These are phyloP conservation scores for Adelphocoris suturalis DNA, from an alignment of 2,888 invertebrate genomes.

Conservation along the genomic window DNA sequence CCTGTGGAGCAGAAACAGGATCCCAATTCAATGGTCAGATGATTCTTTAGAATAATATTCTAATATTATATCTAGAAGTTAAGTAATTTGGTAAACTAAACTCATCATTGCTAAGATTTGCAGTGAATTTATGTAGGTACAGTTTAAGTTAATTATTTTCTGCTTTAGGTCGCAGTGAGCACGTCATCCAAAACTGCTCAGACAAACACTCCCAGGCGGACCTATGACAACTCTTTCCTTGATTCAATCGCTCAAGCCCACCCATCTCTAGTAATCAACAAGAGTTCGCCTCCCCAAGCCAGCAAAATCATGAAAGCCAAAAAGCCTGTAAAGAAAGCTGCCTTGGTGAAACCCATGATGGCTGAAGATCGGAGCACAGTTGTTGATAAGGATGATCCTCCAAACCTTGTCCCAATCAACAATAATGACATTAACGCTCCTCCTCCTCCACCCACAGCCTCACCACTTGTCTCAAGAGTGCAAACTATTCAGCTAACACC, in stretches of 20 bases:
- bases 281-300: slow-evolving; percentile 74
- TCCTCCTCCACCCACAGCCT: slow-evolving; percentile 2
- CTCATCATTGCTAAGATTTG: neutral
- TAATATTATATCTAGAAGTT: neutral
- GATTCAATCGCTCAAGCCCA: slow-evolving; percentile 77
- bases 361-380: slow-evolving; percentile 75
- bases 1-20: slow-evolving; percentile 62
- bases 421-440: slow-evolving; percentile 71
- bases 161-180: slow-evolving; percentile 42
- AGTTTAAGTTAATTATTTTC: neutral
- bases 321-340: slow-evolving; percentile 76
- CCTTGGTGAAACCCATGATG: slow-evolving; percentile 77
- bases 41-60: neutral
- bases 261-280: slow-evolving; percentile 77
- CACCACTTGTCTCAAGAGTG: slow-evolving; percentile 81
- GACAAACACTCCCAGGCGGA: slow-evolving; percentile 60
- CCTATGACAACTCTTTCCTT: slow-evolving; percentile 76
- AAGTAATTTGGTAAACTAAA: neutral
- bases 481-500: slow-evolving; percentile 87
- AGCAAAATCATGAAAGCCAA: slow-evolving; percentile 75
- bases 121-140: neutral
- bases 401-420: slow-evolving; percentile 76
- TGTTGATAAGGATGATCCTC: slow-evolving; percentile 73
- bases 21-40: slow-evolving; percentile 49
- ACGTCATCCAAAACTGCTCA: slow-evolving; percentile 58